Conservation (phyloP, 1,140 invertebrate species). For the Aphidius gifuensis region DNA sequence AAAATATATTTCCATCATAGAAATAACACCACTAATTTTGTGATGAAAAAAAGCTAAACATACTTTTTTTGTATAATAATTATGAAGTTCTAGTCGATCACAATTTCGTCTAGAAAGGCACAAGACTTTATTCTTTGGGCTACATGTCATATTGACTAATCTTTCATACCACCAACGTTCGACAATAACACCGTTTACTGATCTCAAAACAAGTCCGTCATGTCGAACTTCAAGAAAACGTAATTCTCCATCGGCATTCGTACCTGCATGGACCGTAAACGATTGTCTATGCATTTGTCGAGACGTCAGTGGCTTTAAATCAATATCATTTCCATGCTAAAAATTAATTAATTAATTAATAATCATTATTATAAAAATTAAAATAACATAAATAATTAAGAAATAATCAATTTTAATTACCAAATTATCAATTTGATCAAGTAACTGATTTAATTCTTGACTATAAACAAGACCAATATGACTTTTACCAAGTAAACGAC, state of each 20-base stretch:
- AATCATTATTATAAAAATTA: not conserved
- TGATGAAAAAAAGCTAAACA: not conserved
- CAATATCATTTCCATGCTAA: constrained; percentile 93
- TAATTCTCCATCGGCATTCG: constrained; percentile 85
- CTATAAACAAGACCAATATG: constrained; percentile 97
- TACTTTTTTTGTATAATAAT: constrained; percentile 96
- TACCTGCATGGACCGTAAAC: constrained; percentile 95
- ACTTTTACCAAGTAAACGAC: constrained; percentile 92
- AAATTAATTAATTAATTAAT: constrained; percentile 28
- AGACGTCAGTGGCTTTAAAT: constrained; percentile 87
- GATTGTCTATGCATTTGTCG: constrained; percentile 93
- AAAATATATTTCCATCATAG: constrained; percentile 7
- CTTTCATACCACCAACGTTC: constrained; percentile 99
- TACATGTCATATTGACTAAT: constrained; percentile 99
- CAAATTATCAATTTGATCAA: constrained; percentile 93
- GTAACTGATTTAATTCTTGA: constrained; percentile 93
- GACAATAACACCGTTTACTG: constrained; percentile 90
- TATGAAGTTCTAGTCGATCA: constrained; percentile 90
- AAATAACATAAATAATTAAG: not conserved
- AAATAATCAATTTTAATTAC: constrained; percentile 59
- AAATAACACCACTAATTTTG: not conserved
- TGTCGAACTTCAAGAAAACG: constrained; percentile 98
- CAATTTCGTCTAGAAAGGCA: constrained; percentile 93
- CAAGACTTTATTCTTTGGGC: constrained; percentile 94
- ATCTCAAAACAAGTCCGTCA: constrained; percentile 92